Evolutionary conservation across 1,140 invertebrate species (phyloP), one percentile per base, ranked within the genome.

Genomic region (Myzus persicae): DNA sequence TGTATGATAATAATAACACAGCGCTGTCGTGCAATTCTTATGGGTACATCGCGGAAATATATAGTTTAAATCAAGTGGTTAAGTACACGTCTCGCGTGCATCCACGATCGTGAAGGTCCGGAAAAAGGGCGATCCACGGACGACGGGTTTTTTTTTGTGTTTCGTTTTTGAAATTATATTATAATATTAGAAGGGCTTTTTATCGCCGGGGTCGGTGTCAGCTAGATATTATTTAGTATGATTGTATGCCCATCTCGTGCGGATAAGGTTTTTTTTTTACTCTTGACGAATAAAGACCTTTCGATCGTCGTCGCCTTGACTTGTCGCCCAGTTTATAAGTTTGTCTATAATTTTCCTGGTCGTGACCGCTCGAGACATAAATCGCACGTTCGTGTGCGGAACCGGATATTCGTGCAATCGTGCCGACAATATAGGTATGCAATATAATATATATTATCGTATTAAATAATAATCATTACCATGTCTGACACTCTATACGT

Each of bases 131-230:
- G 20, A 51, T 46, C 87, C 87, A 88, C 46, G 87, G 87, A 88
- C 87, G 87, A 36, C 87, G 20, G n/a, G 87, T 88, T 88, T 42
- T 84, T 84, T 84, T 38, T 81, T 81, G 36, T 81, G 76, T 67
- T 67, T n/a, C 4, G 14, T 67, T n/a, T 76, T 76, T 6, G 4
- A 76, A 76, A n/a, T n/a, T 4, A 76, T 76, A 76, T 18, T 76
- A 51, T 51, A 51, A 18, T 76, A 76, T 67, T 76, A 76, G 31
- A 76, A 76, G 59, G 59, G 59, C 59, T 76, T 67, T 76, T 18
- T 76, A n/a, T 76, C 31, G n/a, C 31, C 54, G 54, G 9, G 54
- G 54, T 59, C 54, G 54, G 31, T 31, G 54, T 11, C 54, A 31
- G 54, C 2, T 18, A n/a, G 5, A 11, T 67, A 4, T n/a, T n/a